Evolutionary conservation across 2,888 invertebrate species (phyloP), one percentile per base, ranked within the genome.

Genomic region (Dioctria rufipes): DNA sequence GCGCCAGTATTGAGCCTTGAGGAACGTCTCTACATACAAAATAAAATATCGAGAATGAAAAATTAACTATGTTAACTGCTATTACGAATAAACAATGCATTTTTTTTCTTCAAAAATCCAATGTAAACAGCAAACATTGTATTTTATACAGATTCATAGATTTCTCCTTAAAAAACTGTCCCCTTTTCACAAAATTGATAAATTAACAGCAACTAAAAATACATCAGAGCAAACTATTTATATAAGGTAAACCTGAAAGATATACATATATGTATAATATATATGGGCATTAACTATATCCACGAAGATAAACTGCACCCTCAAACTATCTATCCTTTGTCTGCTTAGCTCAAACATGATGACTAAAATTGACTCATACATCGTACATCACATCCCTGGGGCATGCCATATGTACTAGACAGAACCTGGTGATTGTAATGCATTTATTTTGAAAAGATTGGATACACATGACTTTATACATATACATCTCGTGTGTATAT

Each of bases 401-500:
- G 65, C 65, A 40, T 65, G 40, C 65, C 65, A n/a, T 40, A 40
- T 42, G 65, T 42, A 65, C 65, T 49, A 49, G 6, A 11, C 51
- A 9, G 2, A 6, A 6, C 8, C 2, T 65, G 65, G 65, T 65
- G 65, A 65, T 65, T 65, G 42, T 42, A 65, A 65, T 65, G 65
- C 65, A 65, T 65, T 65, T 65, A 65, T 65, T 65, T 65, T 42
- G 40, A n/a, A 65, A 40, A 65, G 65, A 42, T 11, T 65, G 65
- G 42, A 65, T 65, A 42, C 65, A 42, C 65, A 63, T 9, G 39
- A 40, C 39, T 40, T 11, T 37, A 37, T 11, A 11, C 61, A 65
- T 42, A 65, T 40, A 42, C 61, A 37, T 37, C 6, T 11, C 39
- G 61, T 63, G 25, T 63, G 25, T 25, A 25, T 65, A 65, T 65